Base-by-base conservation (phyloP, 2,888 invertebrate genomes). In the Neria commutata region DNA sequence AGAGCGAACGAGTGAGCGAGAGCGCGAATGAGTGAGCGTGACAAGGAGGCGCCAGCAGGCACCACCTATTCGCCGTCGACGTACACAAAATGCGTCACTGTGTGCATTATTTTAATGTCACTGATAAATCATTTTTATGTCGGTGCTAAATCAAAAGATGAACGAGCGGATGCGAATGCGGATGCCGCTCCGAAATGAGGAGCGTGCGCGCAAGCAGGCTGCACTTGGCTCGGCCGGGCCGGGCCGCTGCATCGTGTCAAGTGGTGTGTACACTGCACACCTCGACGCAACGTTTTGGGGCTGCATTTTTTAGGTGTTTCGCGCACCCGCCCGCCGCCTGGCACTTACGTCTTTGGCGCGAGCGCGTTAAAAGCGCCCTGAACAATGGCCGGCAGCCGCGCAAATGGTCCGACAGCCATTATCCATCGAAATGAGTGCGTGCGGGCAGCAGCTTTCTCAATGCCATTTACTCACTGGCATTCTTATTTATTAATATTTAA, bases 41-140 rank as follows among this genome's bases (percentile, higher is more conserved):
- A 75, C 72, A 71, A 74, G 75, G 73, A 76, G 73, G 70, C 75
- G 77, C 76, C 76, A n/a, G n/a, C 77, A 75, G 77, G 79, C 74
- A 77, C 78, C 77, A 77, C 74, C 78, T 79, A 78, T 77, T 77
- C 77, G 79, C 78, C n/a, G n/a, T n/a, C n/a, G n/a, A n/a, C n/a
- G n/a, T n/a, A 79, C 79, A 77, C 79, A 78, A 79, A 77, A 77
- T 77, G 78, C 77, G 77, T 79, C 77, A 77, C 76, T 77, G 79
- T 78, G 77, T 78, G 80, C 76, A 79, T 78, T 79, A 80, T 79
- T 80, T 78, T 75, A 78, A 76, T 75, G 75, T 74, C 76, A 75
- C 74, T 75, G 75, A 79, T 79, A 79, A 79, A 79, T 79, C 78
- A 79, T 79, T 79, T 79, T 79, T 79, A 79, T 79, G 78, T 79